These are phyloP conservation scores for Ochlodes sylvanus DNA, from an alignment of 2,888 invertebrate species.

Conservation along the genomic window DNA sequence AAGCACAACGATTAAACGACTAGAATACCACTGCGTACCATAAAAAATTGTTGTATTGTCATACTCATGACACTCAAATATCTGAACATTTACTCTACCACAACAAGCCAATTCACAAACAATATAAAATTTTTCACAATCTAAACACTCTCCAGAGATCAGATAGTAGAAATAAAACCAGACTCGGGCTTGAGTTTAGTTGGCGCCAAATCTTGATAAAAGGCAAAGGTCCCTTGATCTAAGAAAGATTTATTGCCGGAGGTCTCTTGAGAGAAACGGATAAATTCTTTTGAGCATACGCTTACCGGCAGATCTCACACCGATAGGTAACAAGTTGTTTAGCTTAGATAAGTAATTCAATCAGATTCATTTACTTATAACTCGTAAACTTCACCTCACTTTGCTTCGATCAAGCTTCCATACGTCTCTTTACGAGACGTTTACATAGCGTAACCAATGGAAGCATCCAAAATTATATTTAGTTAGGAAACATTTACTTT, in stretches of 20 bases:
- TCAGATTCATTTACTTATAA: no score
- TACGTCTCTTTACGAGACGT: no score
- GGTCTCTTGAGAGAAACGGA: constrained; percentile 63
- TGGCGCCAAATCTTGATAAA: constrained; percentile 66
- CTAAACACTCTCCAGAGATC: constrained; percentile 48
- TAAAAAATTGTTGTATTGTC: no score
- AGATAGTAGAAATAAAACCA: constrained; percentile 44
- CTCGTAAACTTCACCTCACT: no score
- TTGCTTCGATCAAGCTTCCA: no score
- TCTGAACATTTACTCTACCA: neutral
- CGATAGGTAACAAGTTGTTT: constrained; percentile 33
- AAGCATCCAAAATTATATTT: no score
- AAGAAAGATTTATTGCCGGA: constrained; percentile 71
- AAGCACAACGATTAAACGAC: no score
- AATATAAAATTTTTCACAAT: constrained; percentile 56
- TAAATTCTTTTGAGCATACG: constrained; percentile 66
- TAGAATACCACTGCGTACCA: no score
- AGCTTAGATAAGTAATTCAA: no score
- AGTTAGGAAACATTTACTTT: no score
- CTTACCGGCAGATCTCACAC: constrained; percentile 52
- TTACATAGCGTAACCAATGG: no score
- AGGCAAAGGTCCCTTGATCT: constrained; percentile 65
- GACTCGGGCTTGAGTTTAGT: constrained; percentile 39
- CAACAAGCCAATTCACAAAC: constrained; percentile 41
- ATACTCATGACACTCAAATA: no score